These are phyloP conservation scores for Nebria ingens DNA, from an alignment of 1,140 invertebrate genomes.

Conservation along the genomic window DNA sequence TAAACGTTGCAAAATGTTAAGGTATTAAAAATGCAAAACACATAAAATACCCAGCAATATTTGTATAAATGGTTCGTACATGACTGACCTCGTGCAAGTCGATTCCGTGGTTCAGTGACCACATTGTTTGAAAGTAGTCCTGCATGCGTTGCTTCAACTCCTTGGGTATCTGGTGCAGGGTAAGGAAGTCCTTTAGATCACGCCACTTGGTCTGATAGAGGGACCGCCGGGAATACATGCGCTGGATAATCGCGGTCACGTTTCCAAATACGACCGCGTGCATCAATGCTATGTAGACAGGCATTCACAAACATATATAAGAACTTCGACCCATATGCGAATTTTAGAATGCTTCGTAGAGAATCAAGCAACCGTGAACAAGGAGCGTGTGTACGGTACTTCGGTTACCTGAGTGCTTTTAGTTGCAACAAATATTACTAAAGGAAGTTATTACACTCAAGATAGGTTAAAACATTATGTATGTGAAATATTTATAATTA, in stretches of 20 bases:
- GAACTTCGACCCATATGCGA: too few species aligned
- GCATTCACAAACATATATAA: slow-evolving; percentile 22
- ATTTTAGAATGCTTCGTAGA: too few species aligned
- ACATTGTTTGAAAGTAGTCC: slow-evolving; percentile 98
- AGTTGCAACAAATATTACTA: too few species aligned
- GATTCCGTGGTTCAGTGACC: slow-evolving; percentile 97
- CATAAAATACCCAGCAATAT: slow-evolving; percentile 10
- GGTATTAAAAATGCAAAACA: too few species aligned
- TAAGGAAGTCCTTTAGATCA: slow-evolving; percentile 93
- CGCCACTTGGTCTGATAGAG: slow-evolving; percentile 94
- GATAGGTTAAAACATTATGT: too few species aligned
- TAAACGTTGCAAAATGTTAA: too few species aligned
- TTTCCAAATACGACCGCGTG: slow-evolving; percentile 99
- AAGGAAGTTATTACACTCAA: too few species aligned
- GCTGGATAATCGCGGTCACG: slow-evolving; percentile 97
- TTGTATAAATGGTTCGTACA: neutral
- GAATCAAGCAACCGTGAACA: too few species aligned
- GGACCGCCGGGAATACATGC: slow-evolving; percentile 94
- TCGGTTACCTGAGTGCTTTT: too few species aligned
- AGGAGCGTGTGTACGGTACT: too few species aligned
- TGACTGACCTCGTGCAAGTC: slow-evolving; percentile 85
- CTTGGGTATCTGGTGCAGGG: slow-evolving; percentile 90
- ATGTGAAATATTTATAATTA: too few species aligned
- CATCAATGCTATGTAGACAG: slow-evolving; percentile 84
- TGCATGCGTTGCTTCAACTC: slow-evolving; percentile 93